These are phyloP conservation scores for Hyposmocoma kahamanoa DNA, from an alignment of 1,140 invertebrate genomes.

Conservation along the genomic window DNA sequence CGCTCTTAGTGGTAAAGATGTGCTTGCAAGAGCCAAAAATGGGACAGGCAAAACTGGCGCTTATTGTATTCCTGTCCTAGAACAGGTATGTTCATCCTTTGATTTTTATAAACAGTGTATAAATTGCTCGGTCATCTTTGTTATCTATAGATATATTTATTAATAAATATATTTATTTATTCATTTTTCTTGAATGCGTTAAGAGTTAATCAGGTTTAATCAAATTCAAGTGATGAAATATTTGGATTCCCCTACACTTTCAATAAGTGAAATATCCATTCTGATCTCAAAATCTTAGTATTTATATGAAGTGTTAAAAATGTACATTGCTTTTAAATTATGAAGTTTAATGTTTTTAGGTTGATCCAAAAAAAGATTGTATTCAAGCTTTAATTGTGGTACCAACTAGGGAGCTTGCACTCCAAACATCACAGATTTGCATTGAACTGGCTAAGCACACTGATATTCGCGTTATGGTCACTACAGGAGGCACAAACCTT, in stretches of 20 bases:
- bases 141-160: too few relatives aligned
- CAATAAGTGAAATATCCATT: conserved; percentile 59
- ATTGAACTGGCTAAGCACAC: conserved; percentile 98
- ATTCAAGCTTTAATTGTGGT: conserved; percentile 99
- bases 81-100: too few relatives aligned
- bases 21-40: conserved; percentile 99
- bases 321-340: background rate
- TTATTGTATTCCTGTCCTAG: conserved; percentile 98
- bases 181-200: too few relatives aligned
- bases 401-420: conserved; percentile 97
- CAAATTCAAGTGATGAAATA: conserved; percentile 47
- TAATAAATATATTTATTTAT: too few relatives aligned
- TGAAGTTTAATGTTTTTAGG: conserved; percentile 42
- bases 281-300: conserved; percentile 26
- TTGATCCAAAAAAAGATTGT: conserved; percentile 90
- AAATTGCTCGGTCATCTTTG: too few relatives aligned
- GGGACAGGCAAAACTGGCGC: conserved; percentile 99
- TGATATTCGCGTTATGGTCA: conserved; percentile 98
- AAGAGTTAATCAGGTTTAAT: too few relatives aligned
- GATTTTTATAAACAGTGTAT: too few relatives aligned
- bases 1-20: conserved; percentile 97
- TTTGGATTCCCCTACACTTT: conserved; percentile 71
- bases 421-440: conserved; percentile 99
- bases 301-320: background rate
- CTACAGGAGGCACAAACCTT: conserved; percentile 98